These are phyloP conservation scores for Willisornis vidua DNA, from an alignment of 2,113 vertebrate genomes.

Conservation along the genomic window DNA sequence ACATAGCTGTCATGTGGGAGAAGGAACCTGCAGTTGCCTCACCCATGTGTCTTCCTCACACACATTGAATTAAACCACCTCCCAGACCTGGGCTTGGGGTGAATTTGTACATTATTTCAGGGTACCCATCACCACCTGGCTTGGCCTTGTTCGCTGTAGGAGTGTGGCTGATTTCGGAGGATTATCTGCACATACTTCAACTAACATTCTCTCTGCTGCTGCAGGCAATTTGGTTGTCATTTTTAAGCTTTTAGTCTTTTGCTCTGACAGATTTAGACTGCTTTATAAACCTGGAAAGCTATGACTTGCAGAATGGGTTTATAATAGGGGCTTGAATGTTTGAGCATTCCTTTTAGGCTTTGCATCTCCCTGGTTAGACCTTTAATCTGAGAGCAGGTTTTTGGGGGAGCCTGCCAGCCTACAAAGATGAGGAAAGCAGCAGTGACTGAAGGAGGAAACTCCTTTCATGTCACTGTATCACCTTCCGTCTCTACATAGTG, in stretches of 20 bases:
- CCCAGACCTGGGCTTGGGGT: rapidly evolving
- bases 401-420: neutral
- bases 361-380: neutral
- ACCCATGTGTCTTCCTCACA: neutral
- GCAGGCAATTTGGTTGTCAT: neutral
- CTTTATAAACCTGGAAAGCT: neutral
- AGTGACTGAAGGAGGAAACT: neutral
- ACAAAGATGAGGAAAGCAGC: neutral
- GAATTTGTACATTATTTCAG: neutral
- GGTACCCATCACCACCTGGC: neutral
- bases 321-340: neutral
- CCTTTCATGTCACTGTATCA: neutral
- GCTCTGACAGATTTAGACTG: neutral
- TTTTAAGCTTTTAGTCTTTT: neutral
- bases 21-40: neutral
- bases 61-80: neutral
- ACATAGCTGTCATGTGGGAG: neutral
- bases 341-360: neutral
- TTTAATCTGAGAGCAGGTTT: neutral
- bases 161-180: neutral
- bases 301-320: neutral
- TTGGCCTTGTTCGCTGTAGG: neutral
- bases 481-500: neutral
- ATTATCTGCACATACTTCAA: neutral
- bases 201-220: neutral